Evolutionary conservation across 2,797 vertebrate species (phyloP).

Genomic region (Lerista edwardsae): DNA sequence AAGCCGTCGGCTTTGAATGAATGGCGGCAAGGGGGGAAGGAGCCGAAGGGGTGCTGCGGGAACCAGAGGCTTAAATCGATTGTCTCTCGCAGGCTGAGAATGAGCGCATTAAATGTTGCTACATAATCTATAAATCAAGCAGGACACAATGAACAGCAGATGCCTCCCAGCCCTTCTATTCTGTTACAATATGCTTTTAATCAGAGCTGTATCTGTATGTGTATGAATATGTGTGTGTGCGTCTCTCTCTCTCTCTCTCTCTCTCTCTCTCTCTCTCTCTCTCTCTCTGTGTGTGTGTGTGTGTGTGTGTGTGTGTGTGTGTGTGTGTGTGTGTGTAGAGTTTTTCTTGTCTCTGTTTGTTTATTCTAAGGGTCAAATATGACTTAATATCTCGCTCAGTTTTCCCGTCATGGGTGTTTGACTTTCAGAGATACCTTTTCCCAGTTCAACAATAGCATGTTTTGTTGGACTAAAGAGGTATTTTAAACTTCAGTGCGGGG

Average conservation of each 20-base stretch:
- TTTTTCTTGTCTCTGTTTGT: constrained; percentile 71
- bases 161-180: constrained; percentile 61
- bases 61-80: constrained; percentile 34
- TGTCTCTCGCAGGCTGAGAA: constrained; percentile 39
- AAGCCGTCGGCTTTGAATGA: constrained; percentile 16
- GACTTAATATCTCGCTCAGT: constrained; percentile 65
- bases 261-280: no score
- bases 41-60: background rate
- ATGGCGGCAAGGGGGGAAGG: accelerated
- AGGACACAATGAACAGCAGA: constrained; percentile 64
- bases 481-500: constrained; percentile 59
- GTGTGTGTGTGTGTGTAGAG: background rate
- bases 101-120: constrained; percentile 33
- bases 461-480: constrained; percentile 62
- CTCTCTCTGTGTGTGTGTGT: constrained; percentile 46
- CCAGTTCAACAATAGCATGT: constrained; percentile 64
- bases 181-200: constrained; percentile 70
- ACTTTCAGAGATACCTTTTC: constrained; percentile 69
- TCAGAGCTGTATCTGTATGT: constrained; percentile 60
- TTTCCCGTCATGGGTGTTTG: constrained; percentile 63
- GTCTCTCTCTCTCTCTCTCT: no score
- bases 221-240: constrained; percentile 47
- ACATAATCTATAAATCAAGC: constrained; percentile 68
- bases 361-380: constrained; percentile 71
- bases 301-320: constrained; percentile 24